Base-by-base conservation (phyloP, 2,113 vertebrate species). In the Aramus guarauna region DNA sequence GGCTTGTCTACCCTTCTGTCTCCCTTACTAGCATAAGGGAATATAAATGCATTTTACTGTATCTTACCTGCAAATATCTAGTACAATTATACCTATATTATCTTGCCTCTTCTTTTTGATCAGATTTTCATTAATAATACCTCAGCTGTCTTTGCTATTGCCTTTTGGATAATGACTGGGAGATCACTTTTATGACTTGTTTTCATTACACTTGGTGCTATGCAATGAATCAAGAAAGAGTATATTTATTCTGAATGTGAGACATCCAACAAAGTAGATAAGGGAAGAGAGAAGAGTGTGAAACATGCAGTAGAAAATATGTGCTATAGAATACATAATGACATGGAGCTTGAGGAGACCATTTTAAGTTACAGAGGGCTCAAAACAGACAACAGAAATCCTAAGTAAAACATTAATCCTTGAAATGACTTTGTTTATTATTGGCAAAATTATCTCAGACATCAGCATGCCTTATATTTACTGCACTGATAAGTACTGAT, bases 191-290 rank as follows among this genome's bases (percentile, higher is more conserved):
- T 88, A 83, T 92, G 36, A 69, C 74, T 91, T 93, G 15, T 75
- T 96, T 96, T 97, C 60, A 24, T 90, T 87, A 39, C 69, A 66
- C 20, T 64, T 85, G 83, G 21, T 76, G 43, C 59, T 69, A 67
- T 37, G n/a, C 43, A 82, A 52, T 83, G 32, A 81, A 96, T 95
- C 73, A 97, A 92, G 88, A 88, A 85, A 69, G 64, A 90, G 10
- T 52, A 22, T 66, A 50, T 75, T 68, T 92, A 68, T 87, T 67
- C 27, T 97, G 83, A 81, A 55, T 37, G 55, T 78, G 80, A 95
- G 88, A 63, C 73, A 92, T 50, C 29, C 63, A 85, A 83, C 17
- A 81, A 94, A 91, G 36, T 19, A 92, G 56, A 48, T 74, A 92
- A 94, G 37, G 75, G 66, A 92, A 58, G 21, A 79, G 36, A 79